Evolutionary conservation across 2,797 vertebrate genomes (phyloP).

Genomic region (Neopelma chrysocephalum): DNA sequence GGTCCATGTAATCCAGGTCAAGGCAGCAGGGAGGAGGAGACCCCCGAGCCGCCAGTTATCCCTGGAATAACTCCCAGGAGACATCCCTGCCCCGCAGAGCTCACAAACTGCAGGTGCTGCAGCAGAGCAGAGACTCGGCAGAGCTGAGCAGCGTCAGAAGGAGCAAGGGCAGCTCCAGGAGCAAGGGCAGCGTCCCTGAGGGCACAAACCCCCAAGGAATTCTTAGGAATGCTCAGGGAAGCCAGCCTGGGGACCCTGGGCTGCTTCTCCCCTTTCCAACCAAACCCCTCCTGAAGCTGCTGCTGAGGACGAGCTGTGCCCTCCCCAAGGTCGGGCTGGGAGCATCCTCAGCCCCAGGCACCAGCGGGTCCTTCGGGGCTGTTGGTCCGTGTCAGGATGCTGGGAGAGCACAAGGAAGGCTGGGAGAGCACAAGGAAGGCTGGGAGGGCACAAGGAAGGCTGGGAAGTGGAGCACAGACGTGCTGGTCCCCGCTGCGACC

Average conservation of each 20-base stretch:
- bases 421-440: too few species aligned
- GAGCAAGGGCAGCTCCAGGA: not conserved
- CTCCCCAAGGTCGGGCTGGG: not conserved
- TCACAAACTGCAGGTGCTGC: not conserved
- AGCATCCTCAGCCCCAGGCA: not conserved
- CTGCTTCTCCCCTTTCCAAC: not conserved
- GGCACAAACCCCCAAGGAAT: fast-evolving
- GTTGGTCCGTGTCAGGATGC: fast-evolving
- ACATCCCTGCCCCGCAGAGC: not conserved
- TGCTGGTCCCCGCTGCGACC: not conserved
- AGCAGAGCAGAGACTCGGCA: fast-evolving
- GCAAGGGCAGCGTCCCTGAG: not conserved
- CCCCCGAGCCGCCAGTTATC: not conserved
- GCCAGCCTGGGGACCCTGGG: not conserved
- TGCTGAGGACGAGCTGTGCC: not conserved
- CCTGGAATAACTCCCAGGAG: not conserved
- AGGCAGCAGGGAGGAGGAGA: not conserved
- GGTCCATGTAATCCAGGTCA: fast-evolving
- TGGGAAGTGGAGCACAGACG: not conserved
- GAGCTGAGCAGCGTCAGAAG: not conserved
- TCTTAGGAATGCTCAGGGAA: not conserved
- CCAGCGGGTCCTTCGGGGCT: not conserved
- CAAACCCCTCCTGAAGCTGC: not conserved
- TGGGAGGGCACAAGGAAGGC: too few species aligned
- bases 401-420: not conserved